These are phyloP conservation scores for Drosophila rubida DNA, from an alignment of 2,888 invertebrate genomes.

Conservation along the genomic window DNA sequence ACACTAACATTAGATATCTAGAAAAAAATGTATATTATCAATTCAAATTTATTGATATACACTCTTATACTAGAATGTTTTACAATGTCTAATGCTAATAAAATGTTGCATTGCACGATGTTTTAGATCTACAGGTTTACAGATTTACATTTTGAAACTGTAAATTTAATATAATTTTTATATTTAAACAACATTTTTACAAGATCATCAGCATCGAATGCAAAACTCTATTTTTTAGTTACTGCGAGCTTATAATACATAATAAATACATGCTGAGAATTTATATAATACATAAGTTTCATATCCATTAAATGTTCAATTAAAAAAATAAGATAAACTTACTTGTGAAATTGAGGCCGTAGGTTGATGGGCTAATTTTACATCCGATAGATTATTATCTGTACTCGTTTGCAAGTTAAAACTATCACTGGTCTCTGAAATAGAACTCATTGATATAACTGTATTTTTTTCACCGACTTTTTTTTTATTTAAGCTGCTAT, in stretches of 20 bases:
- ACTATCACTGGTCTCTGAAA: conserved; percentile 18
- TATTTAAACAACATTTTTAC: too few species aligned
- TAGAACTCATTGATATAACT: conserved; percentile 10
- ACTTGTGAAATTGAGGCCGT: conserved; percentile 40
- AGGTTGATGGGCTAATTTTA: conserved; percentile 18
- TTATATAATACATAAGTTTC: too few species aligned
- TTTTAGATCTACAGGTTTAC: too few species aligned
- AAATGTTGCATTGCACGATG: neutral
- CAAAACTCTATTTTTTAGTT: too few species aligned
- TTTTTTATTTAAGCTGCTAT: conserved; percentile 24
- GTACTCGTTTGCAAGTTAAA: conserved; percentile 11
- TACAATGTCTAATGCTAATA: neutral
- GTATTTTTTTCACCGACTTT: conserved; percentile 13
- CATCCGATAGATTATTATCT: conserved; percentile 46
- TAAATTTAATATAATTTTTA: too few species aligned
- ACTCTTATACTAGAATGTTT: neutral
- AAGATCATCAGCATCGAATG: too few species aligned
- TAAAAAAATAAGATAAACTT: conserved; percentile 17
- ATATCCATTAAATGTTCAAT: too few species aligned
- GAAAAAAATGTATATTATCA: neutral
- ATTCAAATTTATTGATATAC: neutral
- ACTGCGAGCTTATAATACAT: too few species aligned
- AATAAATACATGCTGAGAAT: too few species aligned
- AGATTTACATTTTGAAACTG: too few species aligned
- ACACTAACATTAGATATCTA: conserved; percentile 42